Base-by-base conservation (phyloP, 1,140 invertebrate genomes). In the Hirudo medicinalis region DNA sequence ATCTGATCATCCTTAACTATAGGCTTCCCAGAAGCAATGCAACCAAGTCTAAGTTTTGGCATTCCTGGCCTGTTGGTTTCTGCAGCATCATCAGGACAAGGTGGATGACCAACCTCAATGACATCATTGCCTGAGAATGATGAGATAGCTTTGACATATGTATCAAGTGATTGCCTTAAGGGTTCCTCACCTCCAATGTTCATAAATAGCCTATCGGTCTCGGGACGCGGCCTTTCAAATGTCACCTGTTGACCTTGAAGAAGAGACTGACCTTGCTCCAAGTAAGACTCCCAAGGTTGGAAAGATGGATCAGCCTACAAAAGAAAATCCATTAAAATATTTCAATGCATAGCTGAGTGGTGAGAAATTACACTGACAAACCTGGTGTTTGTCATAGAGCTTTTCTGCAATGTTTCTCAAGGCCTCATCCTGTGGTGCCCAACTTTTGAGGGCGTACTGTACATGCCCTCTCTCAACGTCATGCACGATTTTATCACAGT, bases 171-270 rank as follows among this genome's bases (percentile, higher is more conserved):
- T 1, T 11, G 43, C 15, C 43, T 49, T 49, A 17, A 49, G 11
- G 43, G 11, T 49, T 13, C 11, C 43, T 68, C 43, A 32, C 92
- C 91, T 25, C 94, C 94, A 73, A 97, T 91, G 74, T 89, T 88
- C 88, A 99, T 94, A 77, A 92, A 95, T n/a, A 99, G 84, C 78
- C 94, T 92, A 80, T 99, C 96, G 0, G 91, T 90, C 40, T 89
- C 88, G 3, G 85, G 80, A 57, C 88, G 86, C 1, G 95, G 95
- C 4, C 86, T 86, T 17, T 78, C 81, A 81, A 94, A 92, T 82
- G 90, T 85, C 15, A 76, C 72, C 69, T 83, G 79, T 74, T 83
- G 80, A 19, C 76, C 78, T n/a, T 74, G 63, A 43, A 83, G 73
- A 19, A 77, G 71, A 57, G 78, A 73, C 73, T 78, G 75, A 40